Percentiles rank a stretch among this genome's conserved stretches.
Evolutionary conservation across 2,113 vertebrate genomes (phyloP).

Genomic region (Amphiprion ocellaris): DNA sequence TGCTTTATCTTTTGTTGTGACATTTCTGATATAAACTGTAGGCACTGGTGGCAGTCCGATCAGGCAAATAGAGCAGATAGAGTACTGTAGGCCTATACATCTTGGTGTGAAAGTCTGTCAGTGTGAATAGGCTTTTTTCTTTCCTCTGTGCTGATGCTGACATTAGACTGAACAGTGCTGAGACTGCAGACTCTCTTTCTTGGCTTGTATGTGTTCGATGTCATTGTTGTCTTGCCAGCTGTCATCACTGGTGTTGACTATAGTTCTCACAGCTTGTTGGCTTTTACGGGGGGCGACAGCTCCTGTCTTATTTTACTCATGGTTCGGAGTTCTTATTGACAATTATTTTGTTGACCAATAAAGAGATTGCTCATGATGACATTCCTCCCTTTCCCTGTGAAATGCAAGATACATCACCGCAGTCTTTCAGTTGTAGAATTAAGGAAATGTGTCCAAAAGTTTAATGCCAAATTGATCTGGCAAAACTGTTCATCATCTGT

Average conservation of each 20-base stretch:
- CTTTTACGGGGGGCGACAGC: conserved; percentile 43
- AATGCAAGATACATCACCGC: conserved; percentile 20
- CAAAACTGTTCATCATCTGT: conserved; percentile 2
- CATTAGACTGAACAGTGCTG: conserved; percentile 22
- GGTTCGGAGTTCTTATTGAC: conserved; percentile 39
- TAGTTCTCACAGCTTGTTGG: conserved; percentile 43
- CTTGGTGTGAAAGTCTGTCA: conserved; percentile 6
- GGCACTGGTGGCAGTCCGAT: conserved; percentile 4
- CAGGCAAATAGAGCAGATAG: background rate
- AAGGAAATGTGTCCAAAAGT: conserved; percentile 11
- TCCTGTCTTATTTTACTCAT: conserved; percentile 37
- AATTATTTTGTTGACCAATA: conserved; percentile 51
- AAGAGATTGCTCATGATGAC: conserved; percentile 48
- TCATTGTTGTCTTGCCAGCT: conserved; percentile 52
- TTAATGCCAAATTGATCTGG: conserved; percentile 22
- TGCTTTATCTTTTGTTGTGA: background rate
- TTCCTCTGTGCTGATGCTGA: conserved; percentile 18
- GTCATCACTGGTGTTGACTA: conserved; percentile 50
- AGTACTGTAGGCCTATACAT: background rate
- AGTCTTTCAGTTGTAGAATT: conserved; percentile 8
- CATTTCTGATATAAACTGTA: conserved; percentile 10
- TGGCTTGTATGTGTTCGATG: conserved; percentile 23
- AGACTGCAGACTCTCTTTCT: conserved; percentile 27
- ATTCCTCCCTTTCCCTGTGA: conserved; percentile 36
- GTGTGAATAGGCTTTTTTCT: background rate